These are phyloP conservation scores for Nerophis ophidion DNA, from an alignment of 2,113 vertebrate genomes.

Conservation along the genomic window DNA sequence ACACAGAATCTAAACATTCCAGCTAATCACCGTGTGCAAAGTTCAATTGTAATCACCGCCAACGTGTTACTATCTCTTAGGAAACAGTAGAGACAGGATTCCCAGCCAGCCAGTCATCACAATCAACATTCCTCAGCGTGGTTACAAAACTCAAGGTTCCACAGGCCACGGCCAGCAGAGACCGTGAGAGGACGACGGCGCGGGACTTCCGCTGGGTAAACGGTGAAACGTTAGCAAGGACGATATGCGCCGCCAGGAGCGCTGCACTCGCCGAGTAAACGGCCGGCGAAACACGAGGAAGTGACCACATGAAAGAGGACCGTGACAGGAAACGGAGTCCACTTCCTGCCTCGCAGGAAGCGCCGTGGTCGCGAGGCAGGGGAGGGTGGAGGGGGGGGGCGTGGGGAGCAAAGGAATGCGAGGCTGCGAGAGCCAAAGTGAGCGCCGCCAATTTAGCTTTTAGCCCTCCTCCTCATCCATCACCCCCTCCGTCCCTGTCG, in stretches of 20 bases:
- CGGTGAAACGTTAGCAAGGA: no score
- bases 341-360: conserved; percentile 75
- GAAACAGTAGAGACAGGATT: conserved; percentile 66
- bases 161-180: conserved; percentile 17
- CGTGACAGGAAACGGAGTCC: conserved; percentile 67
- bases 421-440: conserved; percentile 35
- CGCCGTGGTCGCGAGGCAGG: conserved; percentile 53
- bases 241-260: conserved; percentile 16
- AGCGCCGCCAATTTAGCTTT: conserved; percentile 32
- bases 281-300: conserved; percentile 68
- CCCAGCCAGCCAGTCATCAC: conserved; percentile 64
- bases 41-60: conserved; percentile 66
- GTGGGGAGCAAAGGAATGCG: conserved; percentile 58
- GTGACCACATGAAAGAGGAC: conserved; percentile 77
- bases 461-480: neutral
- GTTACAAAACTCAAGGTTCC: conserved; percentile 61
- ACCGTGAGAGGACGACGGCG: neutral
- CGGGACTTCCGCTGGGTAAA: no score
- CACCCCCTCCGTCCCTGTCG: neutral
- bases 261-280: conserved; percentile 47
- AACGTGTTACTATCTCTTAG: conserved; percentile 66
- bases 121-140: conserved; percentile 71
- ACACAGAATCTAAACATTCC: conserved; percentile 67
- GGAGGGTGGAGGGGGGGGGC: conserved; percentile 47
- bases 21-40: conserved; percentile 69